phyloP scores from a whole-genome alignment of 2,888 invertebrate species.

The Calameuta pallipes region DNA sequence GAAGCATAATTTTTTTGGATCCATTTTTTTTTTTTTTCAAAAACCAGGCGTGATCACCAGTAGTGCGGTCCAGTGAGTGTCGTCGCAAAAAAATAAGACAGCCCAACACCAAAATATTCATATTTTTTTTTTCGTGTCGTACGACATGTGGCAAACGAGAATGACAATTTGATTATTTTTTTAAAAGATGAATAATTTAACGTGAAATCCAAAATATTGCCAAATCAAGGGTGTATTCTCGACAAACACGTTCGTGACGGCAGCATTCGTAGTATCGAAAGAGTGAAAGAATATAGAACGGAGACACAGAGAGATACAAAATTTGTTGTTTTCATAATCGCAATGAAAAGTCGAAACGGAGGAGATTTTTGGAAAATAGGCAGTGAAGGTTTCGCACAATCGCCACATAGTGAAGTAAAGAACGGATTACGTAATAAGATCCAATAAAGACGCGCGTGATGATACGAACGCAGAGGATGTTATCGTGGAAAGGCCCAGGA shows the following conservation, averaged over 20 bases:
- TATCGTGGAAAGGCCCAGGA: not conserved
- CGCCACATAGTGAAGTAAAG: conserved; percentile 42
- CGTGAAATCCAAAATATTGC: not conserved
- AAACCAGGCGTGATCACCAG: conserved; percentile 34
- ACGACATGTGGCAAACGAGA: not conserved
- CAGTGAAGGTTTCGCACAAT: conserved; percentile 31
- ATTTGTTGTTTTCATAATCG: too few species aligned
- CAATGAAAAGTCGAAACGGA: conserved; percentile 7
- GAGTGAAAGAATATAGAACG: too few species aligned
- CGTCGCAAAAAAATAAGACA: conserved; percentile 28
- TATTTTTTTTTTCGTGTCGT: not conserved
- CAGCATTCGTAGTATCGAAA: not conserved
- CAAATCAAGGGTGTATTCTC: conserved; percentile 4
- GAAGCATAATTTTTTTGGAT: conserved; percentile 13
- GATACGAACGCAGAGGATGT: not conserved
- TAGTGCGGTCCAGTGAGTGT: conserved; percentile 43
- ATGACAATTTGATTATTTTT: not conserved
- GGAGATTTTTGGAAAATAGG: conserved; percentile 24
- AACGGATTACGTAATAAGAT: conserved; percentile 8
- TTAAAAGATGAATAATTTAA: not conserved
- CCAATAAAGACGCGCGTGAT: too few species aligned
- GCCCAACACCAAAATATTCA: conserved; percentile 5
- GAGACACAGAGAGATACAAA: too few species aligned
- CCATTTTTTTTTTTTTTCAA: conserved; percentile 34
- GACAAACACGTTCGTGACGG: not conserved